Percentiles rank a stretch among this genome's conserved stretches.
These are phyloP conservation scores for Acrobasis consociella DNA, from an alignment of 2,888 invertebrate genomes.

Conservation along the genomic window DNA sequence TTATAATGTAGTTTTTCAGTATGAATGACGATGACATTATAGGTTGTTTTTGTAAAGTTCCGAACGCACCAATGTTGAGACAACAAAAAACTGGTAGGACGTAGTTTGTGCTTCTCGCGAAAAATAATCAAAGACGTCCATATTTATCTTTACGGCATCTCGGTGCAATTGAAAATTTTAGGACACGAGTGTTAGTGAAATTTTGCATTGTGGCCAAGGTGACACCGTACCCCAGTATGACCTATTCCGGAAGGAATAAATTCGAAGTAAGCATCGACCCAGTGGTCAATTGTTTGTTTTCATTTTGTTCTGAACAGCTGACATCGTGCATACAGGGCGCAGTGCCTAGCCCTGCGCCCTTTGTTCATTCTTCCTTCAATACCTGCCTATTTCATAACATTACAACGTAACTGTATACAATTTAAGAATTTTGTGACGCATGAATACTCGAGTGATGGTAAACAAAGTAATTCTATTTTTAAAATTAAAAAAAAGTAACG, in stretches of 20 bases:
- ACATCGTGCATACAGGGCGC: constrained; percentile 51
- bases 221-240: constrained; percentile 81
- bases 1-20: background rate
- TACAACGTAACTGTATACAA: constrained; percentile 8
- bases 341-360: constrained; percentile 45
- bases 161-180: constrained; percentile 41
- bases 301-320: constrained; percentile 84
- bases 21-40: background rate
- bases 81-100: constrained; percentile 28
- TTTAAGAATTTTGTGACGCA: constrained; percentile 11
- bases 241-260: constrained; percentile 85
- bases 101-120: constrained; percentile 33
- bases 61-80: constrained; percentile 24
- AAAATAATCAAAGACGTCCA: constrained; percentile 61
- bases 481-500: constrained; percentile 35
- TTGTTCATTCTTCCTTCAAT: constrained; percentile 48
- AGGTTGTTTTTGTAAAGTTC: background rate
- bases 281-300: constrained; percentile 67
- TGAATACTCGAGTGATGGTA: constrained; percentile 30
- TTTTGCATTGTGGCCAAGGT: constrained; percentile 77
- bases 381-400: constrained; percentile 6
- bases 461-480: constrained; percentile 50
- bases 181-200: constrained; percentile 46
- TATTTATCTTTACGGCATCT: constrained; percentile 54
- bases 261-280: constrained; percentile 82